phyloP scores from a whole-genome alignment of 2,888 invertebrate genomes.

The Lochmaea capreae region DNA sequence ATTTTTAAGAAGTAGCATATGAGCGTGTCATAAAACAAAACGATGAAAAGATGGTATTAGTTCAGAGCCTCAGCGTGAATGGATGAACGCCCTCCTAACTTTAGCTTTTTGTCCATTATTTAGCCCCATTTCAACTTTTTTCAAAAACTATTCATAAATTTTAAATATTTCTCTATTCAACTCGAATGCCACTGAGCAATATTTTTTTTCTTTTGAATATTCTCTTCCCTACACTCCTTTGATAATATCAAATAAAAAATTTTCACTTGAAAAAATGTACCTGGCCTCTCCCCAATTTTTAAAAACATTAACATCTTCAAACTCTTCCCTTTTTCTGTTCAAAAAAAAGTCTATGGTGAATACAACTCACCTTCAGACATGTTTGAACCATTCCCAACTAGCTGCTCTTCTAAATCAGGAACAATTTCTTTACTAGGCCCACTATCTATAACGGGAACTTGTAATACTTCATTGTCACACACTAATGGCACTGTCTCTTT shows the following conservation, averaged over 20 bases:
- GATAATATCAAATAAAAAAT: not conserved
- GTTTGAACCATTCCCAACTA: not conserved
- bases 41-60: no score
- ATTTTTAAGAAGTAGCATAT: no score
- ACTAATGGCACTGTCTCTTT: not conserved
- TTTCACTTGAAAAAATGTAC: not conserved
- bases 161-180: not conserved
- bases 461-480: not conserved
- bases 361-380: not conserved
- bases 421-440: not conserved
- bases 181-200: not conserved
- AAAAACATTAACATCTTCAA: not conserved
- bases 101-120: no score
- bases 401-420: not conserved
- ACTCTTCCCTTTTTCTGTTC: not conserved
- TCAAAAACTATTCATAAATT: not conserved
- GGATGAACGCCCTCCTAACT: no score
- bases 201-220: not conserved
- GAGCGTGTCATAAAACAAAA: no score
- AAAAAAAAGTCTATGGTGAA: not conserved
- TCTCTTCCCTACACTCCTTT: not conserved
- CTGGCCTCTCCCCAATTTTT: not conserved
- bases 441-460: slow-evolving; percentile 4
- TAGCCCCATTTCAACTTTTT: no score
- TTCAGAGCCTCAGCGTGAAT: no score